Evolutionary conservation across 2,888 invertebrate genomes (phyloP), one percentile per base, ranked within the genome.

Genomic region (Xiphydria camelus): DNA sequence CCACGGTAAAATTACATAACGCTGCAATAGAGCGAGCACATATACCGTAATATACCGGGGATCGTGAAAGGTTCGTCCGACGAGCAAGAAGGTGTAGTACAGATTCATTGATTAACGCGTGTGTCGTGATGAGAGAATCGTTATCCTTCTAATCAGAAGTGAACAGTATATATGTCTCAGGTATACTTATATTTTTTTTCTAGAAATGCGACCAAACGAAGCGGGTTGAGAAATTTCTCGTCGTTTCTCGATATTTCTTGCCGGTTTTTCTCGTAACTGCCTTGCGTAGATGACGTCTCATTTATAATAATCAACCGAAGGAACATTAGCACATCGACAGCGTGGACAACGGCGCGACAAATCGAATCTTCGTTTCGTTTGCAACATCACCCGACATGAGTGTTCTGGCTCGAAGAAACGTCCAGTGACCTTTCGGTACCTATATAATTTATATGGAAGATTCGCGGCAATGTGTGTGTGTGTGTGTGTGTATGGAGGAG

Each of bases 401-500:
- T 41, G 18, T 23, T 38, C 44, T 45, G 49, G 49, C 57, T 51
- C 45, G 53, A 49, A 60, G 58, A 55, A 59, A 55, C 56, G 53
- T 61, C 56, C 59, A 51, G 54, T 66, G 62, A 70, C 68, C 68
- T 71, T 70, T 70, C n/a, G n/a, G n/a, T n/a, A 63, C 50, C 45
- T 51, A 56, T 55, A 55, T 64, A 65, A 68, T 66, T 68, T 65
- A 68, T 68, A 62, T 57, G 50, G 56, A 54, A 60, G 53, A 47
- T 62, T 63, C 52, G 42, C 43, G 38, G 29, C 12, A 29, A 14
- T 29, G 12, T n/a, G n/a, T n/a, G 23, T 23, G n/a, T 23, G 23
- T 23, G 23, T 7, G n/a, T 7, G 23, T 6, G 6, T 23, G 23
- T n/a, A 7, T n/a, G n/a, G 23, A 6, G 23, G 6, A 23, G 6